Base-by-base conservation (phyloP, 1,140 invertebrate genomes). In the Zophobas atratus region DNA sequence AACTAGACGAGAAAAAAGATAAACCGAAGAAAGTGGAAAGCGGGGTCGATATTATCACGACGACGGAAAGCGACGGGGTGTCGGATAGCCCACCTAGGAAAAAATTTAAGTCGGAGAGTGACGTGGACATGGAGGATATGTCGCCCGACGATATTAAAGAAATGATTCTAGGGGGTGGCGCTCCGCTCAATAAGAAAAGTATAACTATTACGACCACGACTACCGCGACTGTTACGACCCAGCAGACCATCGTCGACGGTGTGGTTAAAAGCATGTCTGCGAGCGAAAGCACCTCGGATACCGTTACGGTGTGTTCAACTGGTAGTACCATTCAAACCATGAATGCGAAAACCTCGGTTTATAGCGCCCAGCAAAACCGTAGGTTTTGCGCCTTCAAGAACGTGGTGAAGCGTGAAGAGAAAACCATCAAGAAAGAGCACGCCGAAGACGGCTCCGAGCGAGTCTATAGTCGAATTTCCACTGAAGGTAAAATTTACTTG, bases 401-500 rank as follows among this genome's bases (percentile, higher is more conserved):
- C 78, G 76, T 79, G n/a, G 55, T 88, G 63, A 86, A 91, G 85
- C 88, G 88, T 43, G 91, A 92, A 82, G 90, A 91, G 76, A 89
- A 87, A 78, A 81, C 85, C 32, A 84, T 90, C 46, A 91, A 91
- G 81, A 87, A 90, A 75, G 93, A 94, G 86, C 88, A 90, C 43
- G 90, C 89, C 51, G 88, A 92, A 39, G 91, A 92, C 81, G 92
- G 92, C 8, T 88, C 88, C 8, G 90, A 91, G 80, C 89, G 91
- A 84, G 83, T 94, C 46, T 94, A 93, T 81, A 92, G 92, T 0
- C 83, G 90, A 0, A 85, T 86, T 32, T 90, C 88, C 8, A 88
- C 93, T 0, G 88, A 89, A 76, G 92, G 92, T 0, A 94, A 93
- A 87, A 87, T 96, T 46, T 94, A 95, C 83, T 87, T 97, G 34